phyloP scores from a whole-genome alignment of 2,888 invertebrate genomes.

The Pycnomerus fuliginosus region DNA sequence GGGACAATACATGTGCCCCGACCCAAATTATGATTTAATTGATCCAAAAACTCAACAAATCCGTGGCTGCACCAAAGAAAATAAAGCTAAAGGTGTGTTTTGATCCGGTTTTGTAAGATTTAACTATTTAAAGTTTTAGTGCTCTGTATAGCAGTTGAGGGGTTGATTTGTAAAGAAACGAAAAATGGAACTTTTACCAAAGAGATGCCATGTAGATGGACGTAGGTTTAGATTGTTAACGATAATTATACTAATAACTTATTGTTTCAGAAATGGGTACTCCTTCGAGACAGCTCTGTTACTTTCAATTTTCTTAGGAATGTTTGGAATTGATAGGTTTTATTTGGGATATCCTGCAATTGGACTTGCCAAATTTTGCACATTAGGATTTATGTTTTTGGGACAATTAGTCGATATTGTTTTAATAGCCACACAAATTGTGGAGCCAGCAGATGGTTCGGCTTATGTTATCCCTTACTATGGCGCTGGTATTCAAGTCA shows the following conservation, averaged over 20 bases:
- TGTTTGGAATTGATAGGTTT: slow-evolving; percentile 97
- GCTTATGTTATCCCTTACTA: slow-evolving; percentile 91
- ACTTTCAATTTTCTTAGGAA: slow-evolving; percentile 94
- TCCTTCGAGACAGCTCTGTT: slow-evolving; percentile 88
- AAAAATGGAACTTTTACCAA: slow-evolving; percentile 77
- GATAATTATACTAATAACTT: not conserved
- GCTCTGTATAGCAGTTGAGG: slow-evolving; percentile 78
- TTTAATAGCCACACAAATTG: slow-evolving; percentile 90
- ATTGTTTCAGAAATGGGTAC: slow-evolving; percentile 80
- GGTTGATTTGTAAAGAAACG: slow-evolving; percentile 77
- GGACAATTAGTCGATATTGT: slow-evolving; percentile 94
- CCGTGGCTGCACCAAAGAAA: slow-evolving; percentile 74
- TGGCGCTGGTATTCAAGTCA: slow-evolving; percentile 81
- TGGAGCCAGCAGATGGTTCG: slow-evolving; percentile 94
- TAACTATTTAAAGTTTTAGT: slow-evolving; percentile 57
- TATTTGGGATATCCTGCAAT: slow-evolving; percentile 98
- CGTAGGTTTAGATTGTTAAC: slow-evolving; percentile 64
- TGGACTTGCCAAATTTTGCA: slow-evolving; percentile 91
- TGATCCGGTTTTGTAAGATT: not conserved
- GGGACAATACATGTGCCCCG: slow-evolving; percentile 82
- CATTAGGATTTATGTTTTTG: slow-evolving; percentile 94
- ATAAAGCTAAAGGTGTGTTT: slow-evolving; percentile 71
- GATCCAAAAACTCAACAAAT: slow-evolving; percentile 89
- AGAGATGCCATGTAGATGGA: slow-evolving; percentile 90
- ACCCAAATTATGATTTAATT: slow-evolving; percentile 73